Percentiles rank a stretch among this genome's conserved stretches.
phyloP scores from a whole-genome alignment of 2,888 invertebrate species.

The Liodrosophila aerea region DNA sequence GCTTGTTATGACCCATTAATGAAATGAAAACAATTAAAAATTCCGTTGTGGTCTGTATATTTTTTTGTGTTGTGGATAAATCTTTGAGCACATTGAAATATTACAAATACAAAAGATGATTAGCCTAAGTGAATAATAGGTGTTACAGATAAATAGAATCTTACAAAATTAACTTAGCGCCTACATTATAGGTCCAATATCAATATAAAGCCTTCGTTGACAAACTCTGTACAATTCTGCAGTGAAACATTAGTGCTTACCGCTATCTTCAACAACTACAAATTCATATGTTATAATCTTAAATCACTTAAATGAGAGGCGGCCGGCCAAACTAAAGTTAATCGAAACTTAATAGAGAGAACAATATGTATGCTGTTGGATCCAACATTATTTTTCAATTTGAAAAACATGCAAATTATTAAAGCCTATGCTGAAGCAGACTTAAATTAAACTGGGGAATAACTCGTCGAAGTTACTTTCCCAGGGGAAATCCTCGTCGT shows the following conservation, averaged over 20 bases:
- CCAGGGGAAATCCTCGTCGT: slow-evolving; percentile 86
- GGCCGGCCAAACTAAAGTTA: slow-evolving; percentile 54
- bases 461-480: slow-evolving; percentile 89
- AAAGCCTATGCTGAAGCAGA: neutral
- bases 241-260: slow-evolving; percentile 5
- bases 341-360: slow-evolving; percentile 46
- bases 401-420: slow-evolving; percentile 38
- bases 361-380: slow-evolving; percentile 19
- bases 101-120: slow-evolving; percentile 41
- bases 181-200: slow-evolving; percentile 36
- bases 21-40: neutral
- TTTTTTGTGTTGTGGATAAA: slow-evolving; percentile 19
- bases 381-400: slow-evolving; percentile 48
- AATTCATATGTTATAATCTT: slow-evolving; percentile 18
- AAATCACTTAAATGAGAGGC: slow-evolving; percentile 39
- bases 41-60: slow-evolving; percentile 37
- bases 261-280: slow-evolving; percentile 35
- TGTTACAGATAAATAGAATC: slow-evolving; percentile 70
- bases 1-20: neutral
- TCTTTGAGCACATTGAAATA: slow-evolving; percentile 61
- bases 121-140: slow-evolving; percentile 50
- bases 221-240: slow-evolving; percentile 46
- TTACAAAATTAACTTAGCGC: slow-evolving; percentile 47
- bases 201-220: slow-evolving; percentile 53
- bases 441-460: slow-evolving; percentile 88